Evolutionary conservation across 2,888 invertebrate genomes (phyloP).

Genomic region (Eledone cirrhosa): DNA sequence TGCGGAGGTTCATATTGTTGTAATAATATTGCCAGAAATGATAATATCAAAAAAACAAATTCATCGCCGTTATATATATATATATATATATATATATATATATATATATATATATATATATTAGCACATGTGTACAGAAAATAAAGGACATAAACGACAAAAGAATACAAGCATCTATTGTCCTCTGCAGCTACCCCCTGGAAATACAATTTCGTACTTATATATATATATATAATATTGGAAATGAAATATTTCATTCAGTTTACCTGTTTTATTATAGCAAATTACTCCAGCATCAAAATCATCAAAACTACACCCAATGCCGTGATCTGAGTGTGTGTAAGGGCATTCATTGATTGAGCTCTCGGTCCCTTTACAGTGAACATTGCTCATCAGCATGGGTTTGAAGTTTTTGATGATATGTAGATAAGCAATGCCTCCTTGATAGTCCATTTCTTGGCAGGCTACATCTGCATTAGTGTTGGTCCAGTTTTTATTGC

Average conservation of each 20-base stretch:
- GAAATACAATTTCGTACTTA: too few relatives aligned
- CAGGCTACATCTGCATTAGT: slow-evolving; percentile 74
- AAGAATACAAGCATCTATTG: too few relatives aligned
- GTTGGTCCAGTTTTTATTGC: slow-evolving; percentile 78
- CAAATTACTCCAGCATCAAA: slow-evolving; percentile 58
- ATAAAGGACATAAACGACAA: too few relatives aligned
- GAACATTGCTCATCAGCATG: slow-evolving; percentile 47
- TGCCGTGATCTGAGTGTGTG: slow-evolving; percentile 40
- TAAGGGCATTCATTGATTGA: slow-evolving; percentile 42
- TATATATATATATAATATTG: too few relatives aligned
- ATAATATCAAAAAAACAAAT: too few relatives aligned
- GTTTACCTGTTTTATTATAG: slow-evolving; percentile 48
- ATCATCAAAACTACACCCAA: slow-evolving; percentile 44
- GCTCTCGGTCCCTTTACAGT: slow-evolving; percentile 43
- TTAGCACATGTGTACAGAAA: too few relatives aligned
- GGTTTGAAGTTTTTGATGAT: slow-evolving; percentile 52
- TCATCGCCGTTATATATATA: too few relatives aligned
- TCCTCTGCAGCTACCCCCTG: too few relatives aligned
- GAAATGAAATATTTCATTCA: not conserved
- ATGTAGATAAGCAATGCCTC: slow-evolving; percentile 49
- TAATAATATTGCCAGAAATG: too few relatives aligned
- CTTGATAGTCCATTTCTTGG: slow-evolving; percentile 47
- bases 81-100: too few relatives aligned
- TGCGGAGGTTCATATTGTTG: too few relatives aligned
- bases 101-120: too few relatives aligned